Conservation (phyloP, 2,888 invertebrate species). For the Pyrrhia umbra region DNA sequence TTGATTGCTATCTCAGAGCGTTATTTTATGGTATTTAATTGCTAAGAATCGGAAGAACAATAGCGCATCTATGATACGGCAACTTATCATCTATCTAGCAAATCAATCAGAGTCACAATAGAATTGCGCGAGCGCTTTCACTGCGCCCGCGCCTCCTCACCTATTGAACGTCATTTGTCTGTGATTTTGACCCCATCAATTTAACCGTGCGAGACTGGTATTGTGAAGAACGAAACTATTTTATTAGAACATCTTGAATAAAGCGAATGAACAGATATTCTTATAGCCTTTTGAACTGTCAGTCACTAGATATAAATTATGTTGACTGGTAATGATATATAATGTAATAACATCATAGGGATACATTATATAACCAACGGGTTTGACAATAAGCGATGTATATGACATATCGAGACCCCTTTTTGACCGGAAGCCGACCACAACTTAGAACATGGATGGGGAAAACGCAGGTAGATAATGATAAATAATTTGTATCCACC, state of each 20-base stretch:
- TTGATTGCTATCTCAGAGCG: conserved; percentile 42
- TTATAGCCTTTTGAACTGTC: conserved; percentile 56
- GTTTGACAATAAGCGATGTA: background rate
- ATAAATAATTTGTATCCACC: no score
- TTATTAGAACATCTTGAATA: conserved; percentile 48
- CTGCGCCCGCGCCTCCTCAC: conserved; percentile 67
- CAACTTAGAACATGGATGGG: no score
- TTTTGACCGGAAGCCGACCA: no score
- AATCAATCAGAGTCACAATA: conserved; percentile 82
- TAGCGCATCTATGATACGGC: conserved; percentile 73
- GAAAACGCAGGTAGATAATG: no score
- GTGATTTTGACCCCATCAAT: conserved; percentile 77
- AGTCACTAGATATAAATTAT: conserved; percentile 29
- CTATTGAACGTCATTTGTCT: conserved; percentile 76
- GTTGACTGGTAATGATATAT: conserved; percentile 30
- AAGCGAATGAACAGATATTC: conserved; percentile 52
- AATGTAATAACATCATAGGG: conserved; percentile 43
- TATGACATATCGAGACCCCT: no score
- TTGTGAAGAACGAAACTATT: conserved; percentile 63
- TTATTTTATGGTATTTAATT: conserved; percentile 74
- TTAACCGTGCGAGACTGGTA: conserved; percentile 66
- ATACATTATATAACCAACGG: conserved; percentile 23
- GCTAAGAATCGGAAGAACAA: conserved; percentile 78
- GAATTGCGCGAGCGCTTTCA: conserved; percentile 81
- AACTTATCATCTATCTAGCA: conserved; percentile 76